Evolutionary conservation across 2,888 invertebrate genomes (phyloP).

Genomic region (Dorcus hopei): DNA sequence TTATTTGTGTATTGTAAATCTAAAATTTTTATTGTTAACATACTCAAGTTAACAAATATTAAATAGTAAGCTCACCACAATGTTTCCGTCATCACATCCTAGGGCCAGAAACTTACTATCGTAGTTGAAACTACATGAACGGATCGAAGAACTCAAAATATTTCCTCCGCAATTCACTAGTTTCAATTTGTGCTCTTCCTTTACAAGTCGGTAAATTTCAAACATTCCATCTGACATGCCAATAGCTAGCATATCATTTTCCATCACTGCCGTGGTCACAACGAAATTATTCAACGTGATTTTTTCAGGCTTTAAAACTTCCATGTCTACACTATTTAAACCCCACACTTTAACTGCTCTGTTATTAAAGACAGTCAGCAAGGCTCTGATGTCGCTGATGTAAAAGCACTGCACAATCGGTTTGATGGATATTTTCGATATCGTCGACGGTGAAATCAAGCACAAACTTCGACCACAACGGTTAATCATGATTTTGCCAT

Average conservation of each 20-base stretch:
- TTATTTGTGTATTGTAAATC: not conserved
- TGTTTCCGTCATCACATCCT: constrained; percentile 61
- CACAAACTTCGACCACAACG: constrained; percentile 4
- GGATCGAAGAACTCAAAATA: constrained; percentile 24
- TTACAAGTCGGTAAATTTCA: constrained; percentile 19
- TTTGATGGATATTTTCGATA: constrained; percentile 13
- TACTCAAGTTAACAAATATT: no score
- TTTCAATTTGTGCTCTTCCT: not conserved
- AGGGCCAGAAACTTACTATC: constrained; percentile 61
- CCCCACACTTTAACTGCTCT: constrained; percentile 26
- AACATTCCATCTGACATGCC: constrained; percentile 28
- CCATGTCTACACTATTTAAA: constrained; percentile 11
- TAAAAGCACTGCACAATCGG: constrained; percentile 24
- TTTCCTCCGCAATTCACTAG: constrained; percentile 10
- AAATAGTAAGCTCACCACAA: constrained; percentile 53
- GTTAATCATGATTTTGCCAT: constrained; percentile 20
- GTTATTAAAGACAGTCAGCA: constrained; percentile 23
- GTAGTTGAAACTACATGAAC: constrained; percentile 44
- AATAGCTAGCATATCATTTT: constrained; percentile 26
- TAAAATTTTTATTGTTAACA: not conserved
- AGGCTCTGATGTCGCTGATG: constrained; percentile 9
- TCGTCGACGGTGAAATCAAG: not conserved
- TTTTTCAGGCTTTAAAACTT: constrained; percentile 22
- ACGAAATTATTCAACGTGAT: constrained; percentile 8
- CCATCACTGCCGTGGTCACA: constrained; percentile 27